Conservation (phyloP, 2,888 invertebrate species). For the Scaptomyza cyrtandrae region DNA sequence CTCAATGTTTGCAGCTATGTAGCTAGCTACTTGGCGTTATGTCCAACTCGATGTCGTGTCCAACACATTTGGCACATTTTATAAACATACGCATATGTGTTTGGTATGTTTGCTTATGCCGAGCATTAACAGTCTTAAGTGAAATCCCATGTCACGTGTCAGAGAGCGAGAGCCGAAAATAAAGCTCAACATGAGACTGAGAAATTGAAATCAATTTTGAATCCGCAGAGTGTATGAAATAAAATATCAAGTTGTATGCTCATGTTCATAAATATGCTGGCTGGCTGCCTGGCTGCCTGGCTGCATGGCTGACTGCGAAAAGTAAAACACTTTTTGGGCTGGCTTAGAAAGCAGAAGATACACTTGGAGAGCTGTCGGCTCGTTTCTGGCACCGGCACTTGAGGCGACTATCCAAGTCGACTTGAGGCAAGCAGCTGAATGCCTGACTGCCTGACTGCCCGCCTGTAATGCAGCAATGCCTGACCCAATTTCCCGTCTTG, state of each 20-base stretch:
- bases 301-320: not conserved
- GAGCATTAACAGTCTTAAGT: conserved; percentile 80
- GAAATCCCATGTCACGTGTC: conserved; percentile 84
- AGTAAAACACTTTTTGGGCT: conserved; percentile 31
- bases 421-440: conserved; percentile 36
- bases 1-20: conserved; percentile 57
- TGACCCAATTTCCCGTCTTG: conserved; percentile 70
- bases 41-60: conserved; percentile 65
- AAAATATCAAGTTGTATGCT: conserved; percentile 59
- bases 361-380: conserved; percentile 27
- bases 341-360: conserved; percentile 77
- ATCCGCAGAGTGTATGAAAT: conserved; percentile 54
- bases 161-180: conserved; percentile 46
- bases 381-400: conserved; percentile 29
- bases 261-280: conserved; percentile 57
- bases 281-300: not conserved
- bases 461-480: conserved; percentile 44
- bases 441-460: conserved; percentile 8
- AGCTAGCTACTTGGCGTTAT: conserved; percentile 17
- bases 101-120: conserved; percentile 64
- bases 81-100: not conserved
- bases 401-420: conserved; percentile 46
- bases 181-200: conserved; percentile 24
- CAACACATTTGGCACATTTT: conserved; percentile 76
- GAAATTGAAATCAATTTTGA: conserved; percentile 71